Conservation (phyloP, 2,113 vertebrate genomes). For the Xiphophorus couchianus region DNA sequence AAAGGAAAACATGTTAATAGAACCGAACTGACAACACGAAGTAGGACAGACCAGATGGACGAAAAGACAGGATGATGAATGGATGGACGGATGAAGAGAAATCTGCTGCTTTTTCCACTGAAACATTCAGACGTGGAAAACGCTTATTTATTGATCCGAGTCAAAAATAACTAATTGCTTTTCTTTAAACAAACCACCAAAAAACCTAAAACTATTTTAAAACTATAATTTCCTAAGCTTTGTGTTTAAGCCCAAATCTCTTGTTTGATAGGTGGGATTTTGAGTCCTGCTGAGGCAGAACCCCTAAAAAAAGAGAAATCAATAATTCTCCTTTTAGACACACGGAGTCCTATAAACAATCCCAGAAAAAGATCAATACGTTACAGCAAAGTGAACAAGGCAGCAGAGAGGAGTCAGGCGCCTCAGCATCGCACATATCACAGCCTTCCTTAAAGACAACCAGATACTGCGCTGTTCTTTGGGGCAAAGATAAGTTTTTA, state of each 20-base stretch:
- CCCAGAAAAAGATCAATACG: slow-evolving; percentile 70
- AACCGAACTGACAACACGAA: neutral
- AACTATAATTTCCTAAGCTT: slow-evolving; percentile 3
- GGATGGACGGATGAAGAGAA: no score
- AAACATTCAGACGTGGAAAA: neutral
- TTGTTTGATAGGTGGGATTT: slow-evolving; percentile 39
- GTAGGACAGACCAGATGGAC: neutral
- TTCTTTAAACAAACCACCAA: neutral
- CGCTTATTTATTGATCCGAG: neutral
- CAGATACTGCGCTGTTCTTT: slow-evolving; percentile 55
- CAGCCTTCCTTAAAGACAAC: slow-evolving; percentile 53
- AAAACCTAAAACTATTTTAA: neutral
- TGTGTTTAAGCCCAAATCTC: slow-evolving; percentile 22
- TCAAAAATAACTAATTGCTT: neutral
- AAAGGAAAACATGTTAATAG: neutral
- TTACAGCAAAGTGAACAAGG: slow-evolving; percentile 69
- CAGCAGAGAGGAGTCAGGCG: slow-evolving; percentile 59
- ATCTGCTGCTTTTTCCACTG: neutral
- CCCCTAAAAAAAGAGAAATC: slow-evolving; percentile 62
- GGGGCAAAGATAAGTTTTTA: slow-evolving; percentile 59
- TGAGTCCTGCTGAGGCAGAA: slow-evolving; percentile 44
- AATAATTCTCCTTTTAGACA: slow-evolving; percentile 71
- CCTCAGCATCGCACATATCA: slow-evolving; percentile 58
- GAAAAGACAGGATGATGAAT: no score
- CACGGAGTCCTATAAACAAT: slow-evolving; percentile 67